Evolutionary conservation across 2,797 vertebrate genomes (phyloP), one percentile per base, ranked within the genome.

Genomic region (Liasis olivaceus): DNA sequence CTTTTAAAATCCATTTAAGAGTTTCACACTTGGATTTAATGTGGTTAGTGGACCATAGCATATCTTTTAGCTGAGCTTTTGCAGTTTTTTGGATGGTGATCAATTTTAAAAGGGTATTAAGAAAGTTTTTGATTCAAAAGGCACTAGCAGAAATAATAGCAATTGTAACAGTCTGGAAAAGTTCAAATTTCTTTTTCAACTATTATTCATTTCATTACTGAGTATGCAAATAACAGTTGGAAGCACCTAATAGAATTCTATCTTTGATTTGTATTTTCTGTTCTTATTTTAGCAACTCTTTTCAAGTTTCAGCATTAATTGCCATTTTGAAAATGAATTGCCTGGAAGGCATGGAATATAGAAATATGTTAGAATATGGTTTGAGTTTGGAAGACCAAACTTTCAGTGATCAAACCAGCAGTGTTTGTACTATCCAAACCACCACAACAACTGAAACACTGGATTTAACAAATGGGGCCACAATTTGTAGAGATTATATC

Each of bases 1-100:
- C 1, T 93, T 91, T 91, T 90, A 87, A 94, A 95, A 95, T 92
- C 89, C 84, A 26, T 66, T 3, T 62, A 93, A 94, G 51, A 86
- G 51, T 64, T 93, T 94, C 24, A 90, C 90, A 72, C 3, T n/a
- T 93, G n/a, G 56, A n/a, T 59, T 31, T 85, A 92, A 9, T 62
- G 8, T 60, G 90, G 51, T 88, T 85, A 92, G 1, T 42, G 94
- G 5, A 84, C n/a, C 94, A 58, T 89, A 56, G 87, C 56, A 72
- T 89, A 87, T 85, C 81, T 91, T 93, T 94, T 93, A 59, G 42
- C 24, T 91, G 69, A 92, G 91, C 59, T 89, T 8, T 51, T 58
- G 22, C 60, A 91, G 92, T 85, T 94, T 94, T 91, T 85, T 85
- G 66, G 77, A 85, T 86, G 89, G 63, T 92, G 93, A 93, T 85